Conservation (phyloP, 2,797 vertebrate species). For the Emydoidea blandingii region DNA sequence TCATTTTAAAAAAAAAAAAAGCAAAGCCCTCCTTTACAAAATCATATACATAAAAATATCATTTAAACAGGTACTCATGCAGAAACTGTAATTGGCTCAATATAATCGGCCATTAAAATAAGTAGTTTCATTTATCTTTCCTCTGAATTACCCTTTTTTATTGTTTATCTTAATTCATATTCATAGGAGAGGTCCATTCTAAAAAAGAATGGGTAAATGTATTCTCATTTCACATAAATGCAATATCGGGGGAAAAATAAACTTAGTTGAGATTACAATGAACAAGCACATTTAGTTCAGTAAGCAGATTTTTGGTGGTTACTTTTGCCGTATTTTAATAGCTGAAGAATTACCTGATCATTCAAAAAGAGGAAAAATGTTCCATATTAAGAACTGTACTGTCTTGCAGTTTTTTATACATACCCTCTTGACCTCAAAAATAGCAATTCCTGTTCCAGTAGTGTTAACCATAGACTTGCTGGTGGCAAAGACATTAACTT, state of each 20-base stretch:
- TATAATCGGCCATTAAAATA: constrained; percentile 24
- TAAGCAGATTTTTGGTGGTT: neutral
- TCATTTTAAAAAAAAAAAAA: constrained; percentile 33
- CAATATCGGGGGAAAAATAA: neutral
- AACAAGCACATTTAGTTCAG: neutral
- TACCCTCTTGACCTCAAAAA: neutral
- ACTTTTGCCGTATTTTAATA: neutral
- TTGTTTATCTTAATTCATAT: neutral
- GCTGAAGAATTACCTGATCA: neutral
- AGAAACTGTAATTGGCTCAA: constrained; percentile 45
- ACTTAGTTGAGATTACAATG: neutral
- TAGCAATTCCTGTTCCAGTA: neutral
- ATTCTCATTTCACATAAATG: neutral
- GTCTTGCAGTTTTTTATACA: neutral
- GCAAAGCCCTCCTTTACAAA: constrained; percentile 16
- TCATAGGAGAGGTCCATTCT: neutral
- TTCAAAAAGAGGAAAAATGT: neutral
- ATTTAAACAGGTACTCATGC: constrained; percentile 12
- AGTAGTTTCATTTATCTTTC: constrained; percentile 10
- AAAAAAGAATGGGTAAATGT: constrained; percentile 33
- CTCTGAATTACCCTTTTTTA: constrained; percentile 43
- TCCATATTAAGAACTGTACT: neutral
- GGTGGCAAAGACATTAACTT: neutral
- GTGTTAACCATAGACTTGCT: neutral
- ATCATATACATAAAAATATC: neutral